Base-by-base conservation (phyloP, 2,888 invertebrate species). In the Zhengitettix transpicula region DNA sequence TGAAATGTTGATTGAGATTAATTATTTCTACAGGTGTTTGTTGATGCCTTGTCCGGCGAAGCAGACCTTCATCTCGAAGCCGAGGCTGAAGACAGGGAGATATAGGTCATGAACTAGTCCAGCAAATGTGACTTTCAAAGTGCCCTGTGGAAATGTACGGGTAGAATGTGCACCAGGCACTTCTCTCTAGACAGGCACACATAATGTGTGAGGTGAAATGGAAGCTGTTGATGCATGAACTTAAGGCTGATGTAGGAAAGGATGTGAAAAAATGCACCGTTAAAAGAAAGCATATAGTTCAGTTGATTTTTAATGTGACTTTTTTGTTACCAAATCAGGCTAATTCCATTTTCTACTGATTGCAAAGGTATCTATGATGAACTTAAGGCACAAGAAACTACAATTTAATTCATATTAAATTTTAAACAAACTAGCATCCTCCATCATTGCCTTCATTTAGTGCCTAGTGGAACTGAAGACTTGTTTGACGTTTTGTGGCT, bases 41-140 rank as follows among this genome's bases (percentile, higher is more conserved):
- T 72, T 64, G 73, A 73, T 65, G 71, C 71, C 17, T 68, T 65
- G 55, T 61, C 70, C 47, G 70, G 67, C 40, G 71, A 72, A 61
- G 65, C 68, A 28, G 66, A 67, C 56, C 58, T 58, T 2, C 68
- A 69, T 56, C 60, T 62, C 9, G 68, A 68, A 16, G 66, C 64
- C 55, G 68, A 28, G 57, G 59, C 54, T 57, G 52, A 60, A 62
- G 16, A 40, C 14, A 47, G 14, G 47, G 47, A 28, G 28, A 28
- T 28, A 28, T 28, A 28, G 28, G 53, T 16, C 51, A 14, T 51
- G 51, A n/a, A 15, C 28, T 28, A 28, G 28, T 28, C 28, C 28
- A 28, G 28, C 28, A 5, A 28, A 28, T 28, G 28, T 28, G 28
- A 28, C 28, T 28, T 28, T 28, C 28, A 28, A 28, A 28, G 28